Evolutionary conservation across 1,140 invertebrate genomes (phyloP).

Genomic region (Holotrichia oblita): DNA sequence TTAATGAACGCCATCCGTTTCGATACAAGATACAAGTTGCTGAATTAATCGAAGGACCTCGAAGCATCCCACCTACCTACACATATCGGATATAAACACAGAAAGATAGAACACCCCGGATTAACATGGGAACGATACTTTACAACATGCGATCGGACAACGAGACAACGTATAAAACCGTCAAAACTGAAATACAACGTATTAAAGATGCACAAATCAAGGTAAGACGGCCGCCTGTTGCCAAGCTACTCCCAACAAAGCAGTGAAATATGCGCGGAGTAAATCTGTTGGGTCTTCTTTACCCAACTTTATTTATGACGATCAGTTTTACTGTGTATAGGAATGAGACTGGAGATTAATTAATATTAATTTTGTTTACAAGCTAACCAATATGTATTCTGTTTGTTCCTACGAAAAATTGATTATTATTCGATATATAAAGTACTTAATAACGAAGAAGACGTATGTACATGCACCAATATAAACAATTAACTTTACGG

Average conservation of each 20-base stretch:
- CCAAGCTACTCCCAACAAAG: constrained; percentile 18
- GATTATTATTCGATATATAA: too few relatives aligned
- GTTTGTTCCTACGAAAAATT: too few relatives aligned
- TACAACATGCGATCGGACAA: constrained; percentile 43
- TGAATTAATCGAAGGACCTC: not conserved
- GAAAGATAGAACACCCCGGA: constrained; percentile 1
- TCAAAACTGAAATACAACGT: constrained; percentile 54
- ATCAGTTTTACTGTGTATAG: not conserved
- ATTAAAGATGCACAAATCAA: constrained; percentile 54
- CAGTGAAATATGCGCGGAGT: constrained; percentile 6
- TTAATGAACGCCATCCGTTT: too few relatives aligned
- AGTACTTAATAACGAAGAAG: too few relatives aligned
- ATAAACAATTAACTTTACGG: not conserved
- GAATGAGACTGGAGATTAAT: not conserved
- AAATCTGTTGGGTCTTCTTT: not conserved
- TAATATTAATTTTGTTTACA: constrained; percentile 12
- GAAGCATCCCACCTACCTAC: too few relatives aligned
- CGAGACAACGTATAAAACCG: constrained; percentile 48
- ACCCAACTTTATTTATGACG: not conserved
- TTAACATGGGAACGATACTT: constrained; percentile 40
- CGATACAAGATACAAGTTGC: not conserved
- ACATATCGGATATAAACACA: too few relatives aligned
- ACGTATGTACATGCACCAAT: not conserved
- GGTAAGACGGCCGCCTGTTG: constrained; percentile 36
- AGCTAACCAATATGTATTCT: too few relatives aligned